Base-by-base conservation (phyloP, 2,888 invertebrate species). In the Gibbula magus region DNA sequence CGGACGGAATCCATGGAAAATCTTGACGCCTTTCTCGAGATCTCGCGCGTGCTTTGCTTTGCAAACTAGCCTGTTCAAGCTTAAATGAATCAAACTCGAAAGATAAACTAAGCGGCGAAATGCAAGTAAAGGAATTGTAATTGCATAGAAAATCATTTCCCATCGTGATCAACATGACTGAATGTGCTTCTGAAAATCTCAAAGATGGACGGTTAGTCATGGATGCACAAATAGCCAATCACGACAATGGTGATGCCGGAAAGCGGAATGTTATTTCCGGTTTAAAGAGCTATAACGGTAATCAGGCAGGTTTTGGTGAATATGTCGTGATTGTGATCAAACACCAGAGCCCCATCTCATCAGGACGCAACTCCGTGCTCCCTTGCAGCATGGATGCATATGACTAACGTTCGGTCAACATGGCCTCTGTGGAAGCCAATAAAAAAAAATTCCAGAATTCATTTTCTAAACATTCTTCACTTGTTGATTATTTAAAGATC, bases 291-390 rank as follows among this genome's bases (percentile, higher is more conserved):
- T 61, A 18, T 61, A 29, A 61, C 29, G 25, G 61, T 61, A 61
- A 61, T 61, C 61, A 61, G 18, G 29, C 61, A 61, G 61, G 61
- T 61, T 45, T 61, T 61, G 61, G 61, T 61, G 61, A 61, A 61
- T 61, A 61, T 61, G 61, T 61, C 61, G 61, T 61, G 61, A 61
- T 61, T 61, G 61, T 61, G 61, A 61, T 61, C 61, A 61, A 61
- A 61, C 29, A 61, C 61, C 25, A 22, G 29, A 29, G 4, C 13
- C n/a, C 25, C 29, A 61, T 25, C 61, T 61, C 61, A n/a, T 61
- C 29, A 29, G n/a, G 29, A 29, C 25, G 22, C 29, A 18, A 61
- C 29, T 61, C 61, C 61, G 61, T 29, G 61, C 61, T n/a, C 25
- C 29, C 13, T 25, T 61, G 16, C 61, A 25, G 25, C 13, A n/a